Conservation (phyloP, 2,888 invertebrate species). For the Chalcosyrphus nemorum region DNA sequence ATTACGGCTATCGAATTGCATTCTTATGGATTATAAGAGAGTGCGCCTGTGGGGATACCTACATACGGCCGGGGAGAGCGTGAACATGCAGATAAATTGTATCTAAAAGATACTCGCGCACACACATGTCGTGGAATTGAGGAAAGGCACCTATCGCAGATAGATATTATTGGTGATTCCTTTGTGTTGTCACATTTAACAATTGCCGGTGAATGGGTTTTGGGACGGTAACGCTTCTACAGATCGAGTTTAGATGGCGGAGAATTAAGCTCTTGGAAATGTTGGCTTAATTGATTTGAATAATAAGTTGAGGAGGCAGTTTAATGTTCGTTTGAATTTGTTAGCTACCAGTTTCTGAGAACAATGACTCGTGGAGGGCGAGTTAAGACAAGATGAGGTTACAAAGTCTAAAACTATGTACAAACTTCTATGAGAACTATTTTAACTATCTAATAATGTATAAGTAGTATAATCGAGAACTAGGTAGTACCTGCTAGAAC, state of each 20-base stretch:
- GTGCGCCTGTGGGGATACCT: slow-evolving; percentile 3
- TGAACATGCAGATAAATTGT: slow-evolving; percentile 61
- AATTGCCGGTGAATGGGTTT: slow-evolving; percentile 8
- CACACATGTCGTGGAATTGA: neutral
- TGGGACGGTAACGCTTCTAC: neutral
- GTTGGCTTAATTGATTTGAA: slow-evolving; percentile 6
- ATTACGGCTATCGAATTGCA: slow-evolving; percentile 73
- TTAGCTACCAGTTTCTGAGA: neutral
- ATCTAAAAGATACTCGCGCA: slow-evolving; percentile 37
- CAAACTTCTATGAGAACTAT: too few relatives aligned
- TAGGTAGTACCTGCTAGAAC: too few relatives aligned
- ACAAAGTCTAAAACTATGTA: too few relatives aligned
- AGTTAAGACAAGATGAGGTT: too few relatives aligned
- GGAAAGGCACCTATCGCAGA: slow-evolving; percentile 15
- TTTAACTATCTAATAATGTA: too few relatives aligned
- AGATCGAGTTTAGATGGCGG: neutral
- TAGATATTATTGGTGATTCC: slow-evolving; percentile 40
- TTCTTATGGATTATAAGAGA: slow-evolving; percentile 56
- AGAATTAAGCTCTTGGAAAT: neutral
- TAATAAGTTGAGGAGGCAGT: neutral
- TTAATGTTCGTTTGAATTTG: neutral
- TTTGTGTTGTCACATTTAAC: slow-evolving; percentile 57
- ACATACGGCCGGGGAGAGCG: slow-evolving; percentile 6
- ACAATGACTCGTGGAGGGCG: neutral
- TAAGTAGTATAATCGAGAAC: too few relatives aligned